Evolutionary conservation across 2,113 vertebrate species (phyloP).

Genomic region (Zapus hudsonius): DNA sequence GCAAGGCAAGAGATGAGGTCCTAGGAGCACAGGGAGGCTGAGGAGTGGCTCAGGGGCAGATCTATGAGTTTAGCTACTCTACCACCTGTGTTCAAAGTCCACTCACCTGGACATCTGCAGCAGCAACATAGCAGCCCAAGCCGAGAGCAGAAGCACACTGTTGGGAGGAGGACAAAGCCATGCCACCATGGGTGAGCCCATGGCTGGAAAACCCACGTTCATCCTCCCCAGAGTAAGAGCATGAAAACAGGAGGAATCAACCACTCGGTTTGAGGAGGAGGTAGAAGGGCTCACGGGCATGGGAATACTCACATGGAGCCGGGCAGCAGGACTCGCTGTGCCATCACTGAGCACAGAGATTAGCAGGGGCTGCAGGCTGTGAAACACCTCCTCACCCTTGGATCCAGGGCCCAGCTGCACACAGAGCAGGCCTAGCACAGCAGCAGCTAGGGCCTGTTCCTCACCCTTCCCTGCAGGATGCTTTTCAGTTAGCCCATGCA

Average conservation of each 20-base stretch:
- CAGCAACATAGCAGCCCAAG: constrained; percentile 95
- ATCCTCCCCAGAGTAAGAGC: background rate
- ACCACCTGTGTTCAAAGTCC: background rate
- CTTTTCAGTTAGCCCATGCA: background rate
- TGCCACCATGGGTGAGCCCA: background rate
- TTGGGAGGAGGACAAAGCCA: constrained; percentile 54
- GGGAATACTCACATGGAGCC: constrained; percentile 92
- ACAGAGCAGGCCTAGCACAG: constrained; percentile 91
- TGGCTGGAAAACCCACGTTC: background rate
- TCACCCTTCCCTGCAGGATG: constrained; percentile 90
- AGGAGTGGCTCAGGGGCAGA: background rate
- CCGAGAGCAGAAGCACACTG: constrained; percentile 95
- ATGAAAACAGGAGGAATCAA: background rate
- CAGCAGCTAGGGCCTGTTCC: constrained; percentile 93
- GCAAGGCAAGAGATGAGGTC: constrained; percentile 91
- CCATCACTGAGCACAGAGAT: constrained; percentile 89
- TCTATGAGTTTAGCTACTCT: background rate
- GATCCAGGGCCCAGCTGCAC: constrained; percentile 94
- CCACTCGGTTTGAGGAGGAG: background rate
- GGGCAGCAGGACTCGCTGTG: constrained; percentile 87
- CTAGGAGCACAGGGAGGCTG: constrained; percentile 79
- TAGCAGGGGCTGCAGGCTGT: constrained; percentile 89
- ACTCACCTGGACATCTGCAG: constrained; percentile 93
- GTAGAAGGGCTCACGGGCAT: rapidly evolving
- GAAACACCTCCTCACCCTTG: constrained; percentile 93